A percentile compares a stretch with the other conserved stretches of the same genome.
phyloP scores from a whole-genome alignment of 1,140 invertebrate species.

The Latrodectus geometricus region DNA sequence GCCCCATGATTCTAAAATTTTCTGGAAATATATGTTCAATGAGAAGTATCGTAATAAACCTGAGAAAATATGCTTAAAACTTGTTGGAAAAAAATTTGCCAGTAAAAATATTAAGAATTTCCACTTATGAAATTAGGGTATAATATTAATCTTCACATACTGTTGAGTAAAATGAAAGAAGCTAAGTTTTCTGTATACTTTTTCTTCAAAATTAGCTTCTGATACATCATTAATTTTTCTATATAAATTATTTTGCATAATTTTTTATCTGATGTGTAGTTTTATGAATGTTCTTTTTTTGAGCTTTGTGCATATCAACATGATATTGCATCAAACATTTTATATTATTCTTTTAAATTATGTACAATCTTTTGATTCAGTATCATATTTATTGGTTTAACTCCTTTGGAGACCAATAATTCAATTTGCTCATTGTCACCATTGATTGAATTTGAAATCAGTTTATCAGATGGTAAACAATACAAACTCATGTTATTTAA shows the following conservation, averaged over 20 bases:
- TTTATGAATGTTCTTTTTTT: background rate
- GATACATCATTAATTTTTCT: background rate
- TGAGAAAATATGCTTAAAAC: background rate
- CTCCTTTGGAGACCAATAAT: background rate
- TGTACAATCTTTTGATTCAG: background rate
- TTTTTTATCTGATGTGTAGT: background rate
- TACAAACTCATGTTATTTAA: background rate
- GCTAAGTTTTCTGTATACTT: background rate
- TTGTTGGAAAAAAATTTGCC: background rate
- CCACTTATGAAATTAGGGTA: background rate
- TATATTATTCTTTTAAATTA: background rate
- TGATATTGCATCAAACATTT: background rate
- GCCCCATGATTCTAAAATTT: slow-evolving; percentile 32
- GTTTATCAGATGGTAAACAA: background rate
- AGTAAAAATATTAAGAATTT: background rate
- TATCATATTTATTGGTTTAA: background rate
- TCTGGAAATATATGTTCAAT: slow-evolving; percentile 44
- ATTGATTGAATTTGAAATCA: background rate
- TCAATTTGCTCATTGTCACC: background rate
- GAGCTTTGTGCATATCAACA: background rate
- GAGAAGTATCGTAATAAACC: background rate
- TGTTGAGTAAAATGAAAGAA: background rate
- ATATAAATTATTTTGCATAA: background rate
- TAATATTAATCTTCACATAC: background rate
- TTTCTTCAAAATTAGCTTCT: no score